Conservation (phyloP, 2,888 invertebrate species). For the Danaus chrysippus region DNA sequence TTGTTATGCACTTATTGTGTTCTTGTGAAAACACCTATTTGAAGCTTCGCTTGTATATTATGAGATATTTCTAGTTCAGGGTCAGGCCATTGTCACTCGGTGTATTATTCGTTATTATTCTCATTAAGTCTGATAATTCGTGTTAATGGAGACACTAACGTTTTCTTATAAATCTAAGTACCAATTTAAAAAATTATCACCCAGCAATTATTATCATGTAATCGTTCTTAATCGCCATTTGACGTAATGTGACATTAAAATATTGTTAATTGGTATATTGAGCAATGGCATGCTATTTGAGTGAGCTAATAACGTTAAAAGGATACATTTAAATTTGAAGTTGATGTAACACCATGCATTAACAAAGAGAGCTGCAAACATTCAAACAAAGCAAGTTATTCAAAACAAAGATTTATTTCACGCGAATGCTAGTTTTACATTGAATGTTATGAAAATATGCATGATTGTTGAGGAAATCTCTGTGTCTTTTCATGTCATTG, state of each 20-base stretch:
- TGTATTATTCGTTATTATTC: conserved; percentile 29
- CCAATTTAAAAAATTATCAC: too few relatives aligned
- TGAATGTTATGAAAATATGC: conserved; percentile 14
- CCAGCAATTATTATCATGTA: too few relatives aligned
- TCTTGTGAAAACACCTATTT: background rate
- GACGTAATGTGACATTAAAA: too few relatives aligned
- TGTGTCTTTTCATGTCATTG: background rate
- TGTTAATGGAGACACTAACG: conserved; percentile 21
- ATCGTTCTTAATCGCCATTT: too few relatives aligned
- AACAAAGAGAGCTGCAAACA: conserved; percentile 28
- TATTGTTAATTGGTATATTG: background rate
- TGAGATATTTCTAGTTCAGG: conserved; percentile 38
- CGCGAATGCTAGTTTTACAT: conserved; percentile 19
- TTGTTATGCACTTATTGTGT: background rate
- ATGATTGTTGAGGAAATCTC: background rate
- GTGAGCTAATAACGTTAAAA: background rate
- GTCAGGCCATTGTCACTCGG: conserved; percentile 44
- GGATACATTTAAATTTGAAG: background rate
- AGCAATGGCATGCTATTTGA: background rate
- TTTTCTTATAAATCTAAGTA: background rate
- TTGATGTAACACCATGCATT: background rate
- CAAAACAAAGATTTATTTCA: conserved; percentile 45
- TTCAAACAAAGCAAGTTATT: conserved; percentile 41
- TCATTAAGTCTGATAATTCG: conserved; percentile 43
- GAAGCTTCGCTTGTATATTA: background rate